These are phyloP conservation scores for Aplodontia rufa DNA, from an alignment of 2,113 vertebrate species.

Conservation along the genomic window DNA sequence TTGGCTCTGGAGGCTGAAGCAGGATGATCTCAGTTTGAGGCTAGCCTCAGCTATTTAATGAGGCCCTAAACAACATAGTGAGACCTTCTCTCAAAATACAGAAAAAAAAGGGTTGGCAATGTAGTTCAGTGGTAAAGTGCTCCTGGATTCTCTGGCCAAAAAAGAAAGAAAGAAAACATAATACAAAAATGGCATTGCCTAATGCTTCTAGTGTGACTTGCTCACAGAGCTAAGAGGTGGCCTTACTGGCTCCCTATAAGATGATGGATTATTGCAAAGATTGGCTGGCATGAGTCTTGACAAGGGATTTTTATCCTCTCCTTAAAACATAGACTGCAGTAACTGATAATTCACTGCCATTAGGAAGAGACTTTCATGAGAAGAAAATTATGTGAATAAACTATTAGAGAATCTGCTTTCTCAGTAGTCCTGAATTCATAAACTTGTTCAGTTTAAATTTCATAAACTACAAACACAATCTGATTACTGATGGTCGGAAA, in stretches of 20 bases:
- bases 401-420: constrained; percentile 65
- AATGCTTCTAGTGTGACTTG: not conserved
- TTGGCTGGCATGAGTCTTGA: constrained; percentile 49
- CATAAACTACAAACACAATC: constrained; percentile 66
- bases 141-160: not conserved
- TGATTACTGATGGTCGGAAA: constrained; percentile 56
- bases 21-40: not conserved
- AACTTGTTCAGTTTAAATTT: no score
- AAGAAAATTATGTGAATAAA: constrained; percentile 73
- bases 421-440: constrained; percentile 67
- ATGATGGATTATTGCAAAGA: not conserved
- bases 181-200: not conserved
- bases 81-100: not conserved
- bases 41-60: not conserved
- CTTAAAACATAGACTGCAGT: constrained; percentile 36
- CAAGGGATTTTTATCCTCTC: not conserved
- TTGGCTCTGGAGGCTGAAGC: not conserved
- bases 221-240: not conserved
- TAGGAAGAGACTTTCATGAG: constrained; percentile 64
- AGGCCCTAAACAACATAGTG: not conserved
- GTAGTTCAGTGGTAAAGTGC: no score
- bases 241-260: not conserved
- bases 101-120: not conserved
- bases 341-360: constrained; percentile 51
- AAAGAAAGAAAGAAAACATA: no score